Base-by-base conservation (phyloP, 1,140 invertebrate genomes). In the Chymomyza costata region DNA sequence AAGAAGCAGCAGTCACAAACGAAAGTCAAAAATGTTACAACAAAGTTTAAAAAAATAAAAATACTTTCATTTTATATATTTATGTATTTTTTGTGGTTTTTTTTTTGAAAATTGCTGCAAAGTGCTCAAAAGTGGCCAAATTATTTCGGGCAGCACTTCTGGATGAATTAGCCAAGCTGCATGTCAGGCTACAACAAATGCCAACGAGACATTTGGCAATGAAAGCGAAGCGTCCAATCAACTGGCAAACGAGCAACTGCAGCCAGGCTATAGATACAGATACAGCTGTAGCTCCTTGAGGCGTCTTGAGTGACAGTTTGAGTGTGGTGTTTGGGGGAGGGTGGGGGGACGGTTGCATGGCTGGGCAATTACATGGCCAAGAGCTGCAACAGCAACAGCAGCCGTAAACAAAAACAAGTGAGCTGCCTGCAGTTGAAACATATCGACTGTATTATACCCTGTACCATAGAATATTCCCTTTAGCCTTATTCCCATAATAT, bases 111-210 rank as follows among this genome's bases (percentile, higher is more conserved):
- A n/a, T n/a, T n/a, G n/a, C n/a, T n/a, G n/a, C n/a, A n/a, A n/a
- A n/a, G n/a, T 25, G 21, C 21, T 8, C 3, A 25, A 25, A 71
- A 66, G 57, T 44, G 25, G 58, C n/a, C 62, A 78, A 76, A 66
- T 78, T 62, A 76, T 66, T 76, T 76, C 71, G 70, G 53, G 71
- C 71, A 76, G 66, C 71, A 78, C 58, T 76, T 76, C 71, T 78
- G 62, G 44, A 54, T 58, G 58, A 76, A 76, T 76, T 76, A 80
- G 73, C 66, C 71, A 76, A 57, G 49, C 66, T 57, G 66, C 71
- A 63, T 66, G 73, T 76, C 71, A 65, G 53, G 57, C 57, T 49
- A 51, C 57, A 54, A 41, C 39, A 41, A 44, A 34, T 5, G 21
- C 35, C 13, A 28, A 38, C 41, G 37, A 14, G 59, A 60, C 67